phyloP scores from a whole-genome alignment of 2,113 vertebrate species.

The Collichthys lucidus region DNA sequence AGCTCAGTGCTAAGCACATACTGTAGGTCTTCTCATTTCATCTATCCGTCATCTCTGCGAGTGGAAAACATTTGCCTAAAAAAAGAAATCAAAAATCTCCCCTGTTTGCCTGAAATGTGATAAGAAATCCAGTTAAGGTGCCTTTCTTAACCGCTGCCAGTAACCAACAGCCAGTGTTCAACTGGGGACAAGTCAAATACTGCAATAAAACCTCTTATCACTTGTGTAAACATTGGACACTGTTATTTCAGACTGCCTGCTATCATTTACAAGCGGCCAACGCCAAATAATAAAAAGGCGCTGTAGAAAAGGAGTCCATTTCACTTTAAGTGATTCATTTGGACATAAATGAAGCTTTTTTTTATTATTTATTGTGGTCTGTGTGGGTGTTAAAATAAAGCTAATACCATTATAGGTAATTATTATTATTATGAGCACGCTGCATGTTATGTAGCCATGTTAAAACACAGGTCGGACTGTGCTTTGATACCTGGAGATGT shows the following conservation, averaged over 20 bases:
- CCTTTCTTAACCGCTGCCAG: slow-evolving; percentile 17
- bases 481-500: slow-evolving; percentile 8
- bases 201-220: slow-evolving; percentile 76
- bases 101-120: slow-evolving; percentile 13
- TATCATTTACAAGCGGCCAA: slow-evolving; percentile 52
- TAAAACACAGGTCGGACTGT: slow-evolving; percentile 2
- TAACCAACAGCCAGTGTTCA: slow-evolving; percentile 47
- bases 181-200: slow-evolving; percentile 52
- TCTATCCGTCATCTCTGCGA: too few species aligned
- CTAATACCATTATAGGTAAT: slow-evolving; percentile 22
- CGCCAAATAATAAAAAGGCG: slow-evolving; percentile 41
- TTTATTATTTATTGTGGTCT: background rate
- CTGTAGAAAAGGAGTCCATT: slow-evolving; percentile 6
- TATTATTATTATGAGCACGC: background rate
- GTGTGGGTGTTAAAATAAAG: slow-evolving; percentile 34
- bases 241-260: slow-evolving; percentile 50
- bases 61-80: background rate
- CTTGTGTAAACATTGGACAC: slow-evolving; percentile 66
- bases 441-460: background rate
- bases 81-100: background rate
- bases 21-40: too few species aligned
- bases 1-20: too few species aligned
- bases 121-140: slow-evolving; percentile 27
- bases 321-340: background rate
- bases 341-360: background rate